phyloP scores from a whole-genome alignment of 2,113 vertebrate genomes.

The Recurvirostra avosetta region DNA sequence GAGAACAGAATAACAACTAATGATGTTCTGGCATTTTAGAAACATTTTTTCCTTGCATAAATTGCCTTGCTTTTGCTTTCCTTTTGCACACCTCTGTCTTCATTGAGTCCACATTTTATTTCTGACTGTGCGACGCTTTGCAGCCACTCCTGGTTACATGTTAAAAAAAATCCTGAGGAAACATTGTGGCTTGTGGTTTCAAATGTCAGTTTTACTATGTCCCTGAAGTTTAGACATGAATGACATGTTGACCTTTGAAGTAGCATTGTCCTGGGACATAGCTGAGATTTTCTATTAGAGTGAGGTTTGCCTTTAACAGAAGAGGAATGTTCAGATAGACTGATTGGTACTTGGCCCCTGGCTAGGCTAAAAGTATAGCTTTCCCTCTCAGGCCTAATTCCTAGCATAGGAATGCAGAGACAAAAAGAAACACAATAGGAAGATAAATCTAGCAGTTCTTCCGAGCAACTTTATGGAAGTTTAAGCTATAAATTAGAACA shows the following conservation, averaged over 20 bases:
- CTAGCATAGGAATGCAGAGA: conserved; percentile 12
- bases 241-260: conserved; percentile 45
- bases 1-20: conserved; percentile 4
- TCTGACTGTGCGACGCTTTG: background rate
- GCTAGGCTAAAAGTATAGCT: conserved; percentile 16
- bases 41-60: background rate
- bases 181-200: conserved; percentile 25
- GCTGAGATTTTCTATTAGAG: conserved; percentile 33
- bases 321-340: conserved; percentile 42
- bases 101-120: background rate
- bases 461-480: background rate
- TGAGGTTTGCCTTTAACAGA: conserved; percentile 35
- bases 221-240: conserved; percentile 4
- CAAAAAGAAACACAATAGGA: conserved; percentile 20
- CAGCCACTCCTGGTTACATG: background rate
- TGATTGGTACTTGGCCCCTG: conserved; percentile 28
- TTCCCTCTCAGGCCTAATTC: conserved; percentile 28
- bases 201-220: background rate
- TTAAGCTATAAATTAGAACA: background rate
- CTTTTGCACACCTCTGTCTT: background rate
- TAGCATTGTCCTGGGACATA: conserved; percentile 35
- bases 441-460: conserved; percentile 27
- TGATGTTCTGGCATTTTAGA: conserved; percentile 2
- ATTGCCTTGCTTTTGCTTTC: background rate
- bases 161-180: background rate